Percentiles rank a stretch among this genome's conserved stretches.
Conservation (phyloP, 2,113 vertebrate species). For the Dendropsophus ebraccatus region DNA sequence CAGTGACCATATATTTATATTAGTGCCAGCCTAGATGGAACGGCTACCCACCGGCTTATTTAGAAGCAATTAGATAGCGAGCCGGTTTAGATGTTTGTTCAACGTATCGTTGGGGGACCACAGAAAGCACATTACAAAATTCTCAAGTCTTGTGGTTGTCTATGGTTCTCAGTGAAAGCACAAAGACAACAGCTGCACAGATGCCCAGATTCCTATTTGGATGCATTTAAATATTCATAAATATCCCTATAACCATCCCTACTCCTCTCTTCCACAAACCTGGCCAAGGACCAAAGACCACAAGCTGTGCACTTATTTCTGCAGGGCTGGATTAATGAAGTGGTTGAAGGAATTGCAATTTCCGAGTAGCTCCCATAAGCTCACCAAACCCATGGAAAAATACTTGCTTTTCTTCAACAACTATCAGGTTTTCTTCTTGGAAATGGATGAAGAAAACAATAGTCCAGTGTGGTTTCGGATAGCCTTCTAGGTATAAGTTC, state of each 20-base stretch:
- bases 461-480: neutral
- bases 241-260: slow-evolving; percentile 18
- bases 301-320: slow-evolving; percentile 26
- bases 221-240: slow-evolving; percentile 30
- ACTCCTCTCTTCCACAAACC: slow-evolving; percentile 11
- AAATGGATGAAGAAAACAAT: neutral
- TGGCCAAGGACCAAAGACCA: slow-evolving; percentile 27
- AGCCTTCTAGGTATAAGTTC: neutral
- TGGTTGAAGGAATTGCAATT: slow-evolving; percentile 2
- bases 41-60: neutral
- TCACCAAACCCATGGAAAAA: neutral
- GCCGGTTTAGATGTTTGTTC: slow-evolving; percentile 21
- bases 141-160: slow-evolving; percentile 7
- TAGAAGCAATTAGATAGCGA: neutral
- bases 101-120: slow-evolving; percentile 3
- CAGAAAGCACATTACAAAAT: neutral
- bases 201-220: slow-evolving; percentile 17
- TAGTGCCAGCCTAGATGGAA: slow-evolving; percentile 8
- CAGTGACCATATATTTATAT: slow-evolving; percentile 19
- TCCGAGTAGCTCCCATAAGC: neutral
- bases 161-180: neutral
- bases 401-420: neutral
- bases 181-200: slow-evolving; percentile 18
- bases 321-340: slow-evolving; percentile 7
- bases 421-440: neutral